Evolutionary conservation across 2,797 vertebrate genomes (phyloP), one percentile per base, ranked within the genome.

Genomic region (Schizopygopsis malacanthus): DNA sequence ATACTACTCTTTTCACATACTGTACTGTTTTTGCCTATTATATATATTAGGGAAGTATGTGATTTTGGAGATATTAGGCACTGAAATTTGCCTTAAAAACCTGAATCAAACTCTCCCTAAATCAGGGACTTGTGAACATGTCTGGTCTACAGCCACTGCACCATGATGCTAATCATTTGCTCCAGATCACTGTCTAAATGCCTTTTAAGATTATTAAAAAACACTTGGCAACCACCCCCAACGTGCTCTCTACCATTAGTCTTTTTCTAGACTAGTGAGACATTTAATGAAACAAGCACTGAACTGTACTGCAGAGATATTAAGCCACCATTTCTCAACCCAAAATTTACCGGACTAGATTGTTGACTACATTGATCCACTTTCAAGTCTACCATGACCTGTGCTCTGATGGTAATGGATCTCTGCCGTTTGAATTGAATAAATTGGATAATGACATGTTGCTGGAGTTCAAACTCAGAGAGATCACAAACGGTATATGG

Each of bases 351-450:
- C 59, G 76, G 83, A 54, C 71, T 83, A 85, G 82, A 81, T 73
- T 81, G 89, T 89, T 84, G 82, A 88, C 82, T 83, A 73, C 84
- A 88, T 87, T 83, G 89, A 90, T 90, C 83, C 41, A 80, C 86
- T 88, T 88, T 90, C 83, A 83, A 90, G 86, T 63, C 56, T 18
- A 63, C 73, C 84, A 72, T 90, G 87, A 88, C 78, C 77, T 79
- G 69, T 75, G 52, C 89, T 79, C 77, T 79, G 69, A 79, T 69
- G 71, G 85, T 82, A 86, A 87, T 84, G 81, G 77, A 75, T 83
- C 79, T 82, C 76, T 54, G 61, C 75, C 56, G 18, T 85, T 88
- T 88, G 86, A 84, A 88, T 86, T 83, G 56, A 84, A 88, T 83
- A 76, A 72, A 76, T 79, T 79, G 86, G 85, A 84, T 84, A 84